Conservation (phyloP, 2,888 invertebrate species). For the Cephus sareptanus region DNA sequence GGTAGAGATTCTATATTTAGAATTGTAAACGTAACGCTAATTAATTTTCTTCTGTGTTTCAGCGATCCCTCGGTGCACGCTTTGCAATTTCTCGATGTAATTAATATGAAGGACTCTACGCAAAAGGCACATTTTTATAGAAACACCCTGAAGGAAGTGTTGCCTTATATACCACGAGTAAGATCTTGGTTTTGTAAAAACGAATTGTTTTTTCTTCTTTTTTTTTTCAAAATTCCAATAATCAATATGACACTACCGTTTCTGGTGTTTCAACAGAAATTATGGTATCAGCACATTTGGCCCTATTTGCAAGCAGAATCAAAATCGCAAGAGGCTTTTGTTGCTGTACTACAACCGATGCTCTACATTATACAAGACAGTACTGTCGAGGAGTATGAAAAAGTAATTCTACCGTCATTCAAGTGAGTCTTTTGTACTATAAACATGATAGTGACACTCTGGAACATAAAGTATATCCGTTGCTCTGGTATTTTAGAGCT, state of each 20-base stretch:
- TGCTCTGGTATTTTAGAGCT: conserved; percentile 65
- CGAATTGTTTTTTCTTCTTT: too few species aligned
- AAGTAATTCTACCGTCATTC: conserved; percentile 84
- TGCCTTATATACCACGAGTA: conserved; percentile 92
- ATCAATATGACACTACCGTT: neutral
- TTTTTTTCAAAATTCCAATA: neutral
- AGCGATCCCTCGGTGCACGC: conserved; percentile 93
- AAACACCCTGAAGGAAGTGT: conserved; percentile 84
- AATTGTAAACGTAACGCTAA: neutral
- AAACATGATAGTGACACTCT: neutral
- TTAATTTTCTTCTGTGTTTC: conserved; percentile 29
- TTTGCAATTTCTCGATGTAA: conserved; percentile 91
- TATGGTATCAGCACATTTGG: conserved; percentile 95
- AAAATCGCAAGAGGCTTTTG: conserved; percentile 85
- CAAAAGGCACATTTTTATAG: conserved; percentile 92
- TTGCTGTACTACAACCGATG: conserved; percentile 86
- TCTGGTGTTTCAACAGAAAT: conserved; percentile 76
- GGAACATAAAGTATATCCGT: neutral
- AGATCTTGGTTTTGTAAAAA: conserved; percentile 44
- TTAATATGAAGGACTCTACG: conserved; percentile 90
- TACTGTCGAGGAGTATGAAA: conserved; percentile 81
- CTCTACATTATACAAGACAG: conserved; percentile 85
- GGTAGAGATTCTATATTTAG: conserved; percentile 68
- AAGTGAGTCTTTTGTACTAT: conserved; percentile 70
- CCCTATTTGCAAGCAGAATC: conserved; percentile 89